Evolutionary conservation across 2,113 vertebrate genomes (phyloP).

Genomic region (Motacilla tschutschensis): DNA sequence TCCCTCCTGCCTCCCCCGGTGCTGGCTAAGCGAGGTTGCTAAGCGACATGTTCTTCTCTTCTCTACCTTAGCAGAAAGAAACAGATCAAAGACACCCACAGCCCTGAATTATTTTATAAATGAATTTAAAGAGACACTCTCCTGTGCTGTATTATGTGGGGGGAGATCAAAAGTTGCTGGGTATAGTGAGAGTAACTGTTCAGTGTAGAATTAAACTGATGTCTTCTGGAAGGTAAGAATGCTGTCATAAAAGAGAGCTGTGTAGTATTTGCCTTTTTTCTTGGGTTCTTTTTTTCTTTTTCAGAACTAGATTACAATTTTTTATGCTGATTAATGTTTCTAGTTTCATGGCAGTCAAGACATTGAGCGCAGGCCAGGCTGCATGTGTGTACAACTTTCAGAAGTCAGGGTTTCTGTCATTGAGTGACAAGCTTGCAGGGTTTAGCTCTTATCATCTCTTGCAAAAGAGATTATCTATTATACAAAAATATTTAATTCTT

Average conservation of each 20-base stretch:
- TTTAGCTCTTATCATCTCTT: not conserved
- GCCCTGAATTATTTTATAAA: slow-evolving; percentile 64
- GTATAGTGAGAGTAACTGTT: not conserved
- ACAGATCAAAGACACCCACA: slow-evolving; percentile 66
- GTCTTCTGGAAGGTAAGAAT: not conserved
- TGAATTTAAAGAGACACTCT: slow-evolving; percentile 57
- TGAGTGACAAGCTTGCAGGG: not conserved
- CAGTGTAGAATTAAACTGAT: not conserved
- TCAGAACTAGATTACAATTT: not conserved
- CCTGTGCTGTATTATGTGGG: not conserved
- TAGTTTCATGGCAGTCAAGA: not conserved
- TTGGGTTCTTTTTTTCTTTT: not conserved
- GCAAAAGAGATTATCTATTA: not conserved
- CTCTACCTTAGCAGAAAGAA: slow-evolving; percentile 51
- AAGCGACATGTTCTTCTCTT: slow-evolving; percentile 70
- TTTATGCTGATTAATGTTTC: not conserved
- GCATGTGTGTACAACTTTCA: not conserved
- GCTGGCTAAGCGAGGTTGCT: slow-evolving; percentile 55
- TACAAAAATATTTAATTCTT: not conserved
- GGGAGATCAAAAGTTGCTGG: slow-evolving; percentile 4
- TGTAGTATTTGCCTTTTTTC: not conserved
- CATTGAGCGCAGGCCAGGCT: not conserved
- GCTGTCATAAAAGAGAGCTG: not conserved
- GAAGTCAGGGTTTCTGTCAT: not conserved
- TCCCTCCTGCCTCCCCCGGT: not conserved